Percentiles rank a stretch among this genome's conserved stretches.
phyloP scores from a whole-genome alignment of 2,113 vertebrate genomes.

The Illadopsis cleaveri region DNA sequence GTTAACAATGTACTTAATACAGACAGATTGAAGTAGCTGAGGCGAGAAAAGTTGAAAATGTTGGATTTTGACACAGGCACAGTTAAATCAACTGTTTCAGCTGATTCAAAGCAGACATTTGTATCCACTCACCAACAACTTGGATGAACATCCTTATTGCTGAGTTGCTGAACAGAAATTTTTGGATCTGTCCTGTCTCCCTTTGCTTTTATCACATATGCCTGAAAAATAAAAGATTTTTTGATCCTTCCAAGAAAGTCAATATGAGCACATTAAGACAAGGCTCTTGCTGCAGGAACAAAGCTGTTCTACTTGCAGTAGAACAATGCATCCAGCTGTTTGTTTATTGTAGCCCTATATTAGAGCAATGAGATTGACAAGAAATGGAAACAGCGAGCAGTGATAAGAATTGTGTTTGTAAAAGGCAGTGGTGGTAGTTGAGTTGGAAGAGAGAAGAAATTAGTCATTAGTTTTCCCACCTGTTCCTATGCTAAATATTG shows the following conservation, averaged over 20 bases:
- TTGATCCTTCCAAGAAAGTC: not conserved
- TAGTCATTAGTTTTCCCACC: conserved; percentile 48
- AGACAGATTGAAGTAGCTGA: not conserved
- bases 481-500: conserved; percentile 37
- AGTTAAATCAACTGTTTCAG: not conserved
- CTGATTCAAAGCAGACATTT: not conserved
- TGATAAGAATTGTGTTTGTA: conserved; percentile 7
- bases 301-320: not conserved
- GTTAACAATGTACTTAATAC: not conserved
- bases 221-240: not conserved
- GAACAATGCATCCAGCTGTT: not conserved
- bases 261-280: not conserved
- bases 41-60: not conserved
- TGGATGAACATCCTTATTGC: not conserved
- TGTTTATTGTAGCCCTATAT: not conserved
- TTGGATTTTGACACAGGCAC: not conserved
- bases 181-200: not conserved
- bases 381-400: conserved; percentile 25
- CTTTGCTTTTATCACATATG: not conserved
- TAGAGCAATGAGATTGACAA: not conserved
- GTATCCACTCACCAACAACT: not conserved
- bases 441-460: conserved; percentile 29
- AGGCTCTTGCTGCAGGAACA: not conserved
- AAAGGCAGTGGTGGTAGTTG: not conserved
- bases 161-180: not conserved